A percentile compares a stretch with the other conserved stretches of the same genome.
phyloP scores from a whole-genome alignment of 2,888 invertebrate species.

The Scaptomyza flava region DNA sequence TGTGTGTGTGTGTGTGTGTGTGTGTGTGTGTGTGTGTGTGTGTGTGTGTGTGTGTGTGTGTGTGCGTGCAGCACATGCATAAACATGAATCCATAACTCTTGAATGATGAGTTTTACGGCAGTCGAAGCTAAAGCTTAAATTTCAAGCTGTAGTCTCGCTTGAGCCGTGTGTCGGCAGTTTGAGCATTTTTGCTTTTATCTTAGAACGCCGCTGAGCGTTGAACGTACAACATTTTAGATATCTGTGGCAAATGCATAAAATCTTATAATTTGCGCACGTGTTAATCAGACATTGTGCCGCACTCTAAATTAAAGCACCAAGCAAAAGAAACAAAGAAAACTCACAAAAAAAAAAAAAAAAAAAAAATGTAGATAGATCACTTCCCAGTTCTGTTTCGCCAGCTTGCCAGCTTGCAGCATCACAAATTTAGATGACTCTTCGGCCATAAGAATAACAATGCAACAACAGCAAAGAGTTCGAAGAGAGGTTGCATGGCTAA shows the following conservation, averaged over 20 bases:
- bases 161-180: constrained; percentile 62
- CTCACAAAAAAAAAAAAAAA: neutral
- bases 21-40: constrained; percentile 17
- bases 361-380: neutral
- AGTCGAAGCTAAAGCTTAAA: constrained; percentile 9
- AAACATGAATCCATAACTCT: constrained; percentile 70
- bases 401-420: constrained; percentile 21
- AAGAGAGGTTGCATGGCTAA: constrained; percentile 54
- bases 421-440: constrained; percentile 21
- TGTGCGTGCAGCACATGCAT: constrained; percentile 70
- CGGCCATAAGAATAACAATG: constrained; percentile 2
- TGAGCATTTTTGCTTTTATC: constrained; percentile 76
- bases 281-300: constrained; percentile 75
- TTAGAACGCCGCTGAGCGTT: constrained; percentile 23
- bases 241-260: constrained; percentile 80
- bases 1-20: constrained; percentile 57
- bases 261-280: constrained; percentile 81
- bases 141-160: neutral
- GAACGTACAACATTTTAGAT: constrained; percentile 62
- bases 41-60: constrained; percentile 34
- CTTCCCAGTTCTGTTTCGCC: constrained; percentile 18
- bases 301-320: constrained; percentile 47
- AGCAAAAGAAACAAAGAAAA: neutral
- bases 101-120: constrained; percentile 52
- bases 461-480: constrained; percentile 6